Percentiles rank a stretch among this genome's conserved stretches.
These are phyloP conservation scores for Varanus komodoensis DNA, from an alignment of 2,113 vertebrate genomes.

Conservation along the genomic window DNA sequence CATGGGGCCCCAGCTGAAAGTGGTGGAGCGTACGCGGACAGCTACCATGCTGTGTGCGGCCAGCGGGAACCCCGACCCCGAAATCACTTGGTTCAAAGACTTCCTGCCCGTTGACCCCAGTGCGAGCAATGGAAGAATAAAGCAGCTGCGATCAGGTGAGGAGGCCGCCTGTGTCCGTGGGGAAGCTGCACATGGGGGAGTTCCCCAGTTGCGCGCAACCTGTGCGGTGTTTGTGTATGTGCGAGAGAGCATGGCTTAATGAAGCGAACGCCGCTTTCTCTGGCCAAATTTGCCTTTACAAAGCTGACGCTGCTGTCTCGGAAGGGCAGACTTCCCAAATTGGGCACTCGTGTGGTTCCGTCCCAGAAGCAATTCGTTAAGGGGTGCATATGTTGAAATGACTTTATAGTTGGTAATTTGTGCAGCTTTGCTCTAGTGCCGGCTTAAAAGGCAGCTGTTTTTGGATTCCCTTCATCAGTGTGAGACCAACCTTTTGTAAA, in stretches of 20 bases:
- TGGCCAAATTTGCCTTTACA: neutral
- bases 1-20: slow-evolving; percentile 98
- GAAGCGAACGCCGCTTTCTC: neutral
- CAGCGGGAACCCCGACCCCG: slow-evolving; percentile 96
- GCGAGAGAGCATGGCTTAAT: neutral
- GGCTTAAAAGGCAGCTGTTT: neutral
- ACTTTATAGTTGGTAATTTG: neutral
- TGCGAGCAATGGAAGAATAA: slow-evolving; percentile 93
- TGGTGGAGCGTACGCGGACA: slow-evolving; percentile 94
- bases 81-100: slow-evolving; percentile 99
- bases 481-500: neutral
- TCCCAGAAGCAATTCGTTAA: neutral
- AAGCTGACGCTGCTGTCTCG: neutral
- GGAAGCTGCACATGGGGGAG: too few relatives aligned
- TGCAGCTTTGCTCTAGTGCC: too few relatives aligned
- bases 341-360: neutral
- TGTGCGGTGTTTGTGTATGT: neutral
- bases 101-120: slow-evolving; percentile 96
- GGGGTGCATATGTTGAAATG: neutral
- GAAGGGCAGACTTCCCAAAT: neutral
- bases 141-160: slow-evolving; percentile 96
- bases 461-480: neutral
- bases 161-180: accelerated
- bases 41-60: slow-evolving; percentile 98
- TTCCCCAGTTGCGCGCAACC: too few relatives aligned